Evolutionary conservation across 2,797 vertebrate genomes (phyloP).

Genomic region (Melopsittacus undulatus): DNA sequence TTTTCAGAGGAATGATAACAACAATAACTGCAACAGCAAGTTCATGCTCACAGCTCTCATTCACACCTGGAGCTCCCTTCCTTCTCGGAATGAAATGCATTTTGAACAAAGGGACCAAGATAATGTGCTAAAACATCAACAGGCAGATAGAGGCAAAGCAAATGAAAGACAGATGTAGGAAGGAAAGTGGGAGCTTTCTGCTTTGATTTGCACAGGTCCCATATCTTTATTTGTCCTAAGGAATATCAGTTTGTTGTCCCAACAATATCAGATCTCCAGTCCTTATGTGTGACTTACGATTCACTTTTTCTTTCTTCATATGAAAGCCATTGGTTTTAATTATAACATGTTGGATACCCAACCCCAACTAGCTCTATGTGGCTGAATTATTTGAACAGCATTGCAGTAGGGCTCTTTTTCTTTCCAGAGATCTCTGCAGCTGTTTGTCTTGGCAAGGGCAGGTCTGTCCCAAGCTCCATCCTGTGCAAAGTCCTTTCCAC

Average conservation of each 20-base stretch:
- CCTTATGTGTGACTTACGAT: not conserved
- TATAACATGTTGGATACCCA: not conserved
- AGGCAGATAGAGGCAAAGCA: conserved; percentile 29
- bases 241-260: conserved; percentile 32
- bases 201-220: not conserved
- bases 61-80: conserved; percentile 53
- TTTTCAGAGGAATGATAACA: conserved; percentile 52
- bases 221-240: not conserved
- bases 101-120: conserved; percentile 39
- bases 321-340: conserved; percentile 18
- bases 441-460: conserved; percentile 58
- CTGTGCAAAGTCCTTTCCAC: conserved; percentile 50
- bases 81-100: conserved; percentile 12
- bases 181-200: conserved; percentile 22
- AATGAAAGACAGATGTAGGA: conserved; percentile 64
- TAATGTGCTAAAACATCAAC: conserved; percentile 62
- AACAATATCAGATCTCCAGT: not conserved
- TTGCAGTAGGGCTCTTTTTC: not conserved
- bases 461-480: conserved; percentile 35
- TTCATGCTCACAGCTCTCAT: conserved; percentile 29
- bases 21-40: not conserved
- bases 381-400: conserved; percentile 21
- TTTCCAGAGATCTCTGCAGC: conserved; percentile 47
- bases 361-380: not conserved
- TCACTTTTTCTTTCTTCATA: not conserved